Base-by-base conservation (phyloP, 2,797 vertebrate species). In the Phrynocephalus forsythii region DNA sequence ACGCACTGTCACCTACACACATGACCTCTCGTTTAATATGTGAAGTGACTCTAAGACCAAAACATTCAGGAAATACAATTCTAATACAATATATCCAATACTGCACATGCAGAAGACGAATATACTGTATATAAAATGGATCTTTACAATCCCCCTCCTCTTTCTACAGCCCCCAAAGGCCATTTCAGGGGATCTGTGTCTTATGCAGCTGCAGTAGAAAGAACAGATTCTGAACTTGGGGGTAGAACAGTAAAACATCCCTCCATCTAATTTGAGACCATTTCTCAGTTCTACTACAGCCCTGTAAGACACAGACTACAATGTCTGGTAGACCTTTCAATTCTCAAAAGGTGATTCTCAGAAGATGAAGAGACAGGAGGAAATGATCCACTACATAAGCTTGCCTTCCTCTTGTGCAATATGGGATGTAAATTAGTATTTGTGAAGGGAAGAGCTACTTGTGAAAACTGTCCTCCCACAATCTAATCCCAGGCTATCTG, bases 381-480 rank as follows among this genome's bases (percentile, higher is more conserved):
- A 28, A 79, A 52, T 15, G 9, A 72, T 83, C 24, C 22, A 26
- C 24, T 26, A 38, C 22, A 84, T 38, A 28, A 75, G 3, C 52
- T 28, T 75, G 52, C 52, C 52, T 63, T 63, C 30, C 24, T 44
- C 24, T 48, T 33, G 18, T 77, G 44, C 52, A 84, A 28, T 0
- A 16, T 63, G 66, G 9, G 7, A 66, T 76, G 48, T 30, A 76
- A 7, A 26, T 26, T 20, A 22, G 81, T 0, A 26, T n/a, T 83
- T 88, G 78, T 66, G 44, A 63, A 79, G 0, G 1, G 0, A 11
- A 38, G 90, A 91, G 76, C 2, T 63, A 28, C 44, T 26, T 8
- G 79, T 6, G 0, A 91, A 91, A 90, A 2, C 84, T 28, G 79
- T 24, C 67, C 76, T 89, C 82, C 56, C 78, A 77, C 4, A 48